Base-by-base conservation (phyloP, 2,888 invertebrate genomes). In the Lycaena phlaeas region DNA sequence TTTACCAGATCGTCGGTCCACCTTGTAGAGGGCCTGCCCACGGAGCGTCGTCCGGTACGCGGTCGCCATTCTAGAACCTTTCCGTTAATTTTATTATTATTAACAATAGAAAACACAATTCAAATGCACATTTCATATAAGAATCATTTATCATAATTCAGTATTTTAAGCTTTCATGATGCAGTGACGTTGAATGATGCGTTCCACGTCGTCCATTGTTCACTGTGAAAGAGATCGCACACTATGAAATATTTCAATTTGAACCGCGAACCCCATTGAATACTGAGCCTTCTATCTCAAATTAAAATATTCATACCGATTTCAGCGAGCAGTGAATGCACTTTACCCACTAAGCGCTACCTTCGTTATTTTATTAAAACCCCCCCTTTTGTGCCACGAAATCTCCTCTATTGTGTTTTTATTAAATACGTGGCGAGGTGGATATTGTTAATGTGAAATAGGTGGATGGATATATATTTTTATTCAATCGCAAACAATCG, bases 141-240 rank as follows among this genome's bases (percentile, higher is more conserved):
- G 14, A 14, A 14, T 29, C 29, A 29, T 29, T 29, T 29, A 29
- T 29, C 29, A 29, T 12, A 28, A 28, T 28, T 28, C 9, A n/a
- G n/a, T n/a, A n/a, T n/a, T n/a, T n/a, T n/a, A n/a, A n/a, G n/a
- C n/a, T n/a, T 9, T 22, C 22, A 22, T 9, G 9, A 58, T 64
- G 57, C 59, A 52, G 65, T 76, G 82, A 81, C 81, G 68, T 79
- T 79, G 82, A 82, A 74, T 79, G 81, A 82, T 84, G 77, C 77
- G 74, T 71, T 69, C 65, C 61, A 64, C 66, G 64, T 65, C 50
- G 53, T 60, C 61, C 67, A 78, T 82, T 82, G 82, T 84, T 71
- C 74, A 77, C 49, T 42, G 61, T 72, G 69, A 82, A 81, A 82
- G 79, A 75, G 75, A 73, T 73, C 71, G 74, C 72, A 68, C 68